These are phyloP conservation scores for Temnopleurus reevesii DNA, from an alignment of 53 echinoderm and acorn worm species.

Conservation along the genomic window DNA sequence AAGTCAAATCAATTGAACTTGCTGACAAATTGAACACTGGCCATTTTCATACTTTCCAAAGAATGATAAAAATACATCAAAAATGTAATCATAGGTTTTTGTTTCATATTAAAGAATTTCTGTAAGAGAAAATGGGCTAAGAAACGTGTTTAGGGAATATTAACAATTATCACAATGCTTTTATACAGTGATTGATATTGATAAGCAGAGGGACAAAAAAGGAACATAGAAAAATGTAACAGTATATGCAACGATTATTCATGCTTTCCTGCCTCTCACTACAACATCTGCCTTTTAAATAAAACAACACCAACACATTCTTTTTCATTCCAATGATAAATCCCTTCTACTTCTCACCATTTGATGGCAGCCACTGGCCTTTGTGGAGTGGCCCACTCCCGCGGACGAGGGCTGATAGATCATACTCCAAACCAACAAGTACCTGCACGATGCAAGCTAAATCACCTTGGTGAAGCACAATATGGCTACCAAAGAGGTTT, in stretches of 20 bases:
- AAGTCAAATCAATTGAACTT: too few species aligned
- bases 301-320: neutral
- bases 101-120: too few species aligned
- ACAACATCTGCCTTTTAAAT: neutral
- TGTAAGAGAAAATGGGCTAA: too few species aligned
- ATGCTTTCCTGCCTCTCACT: neutral
- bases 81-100: too few species aligned
- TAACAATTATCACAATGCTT: too few species aligned
- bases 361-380: neutral
- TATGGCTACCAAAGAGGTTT: slow-evolving; percentile 38
- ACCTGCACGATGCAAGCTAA: slow-evolving; percentile 40
- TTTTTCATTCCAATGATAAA: neutral
- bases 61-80: too few species aligned
- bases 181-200: too few species aligned
- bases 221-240: neutral
- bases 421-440: slow-evolving; percentile 30
- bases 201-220: neutral
- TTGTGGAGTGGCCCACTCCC: neutral
- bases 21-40: too few species aligned
- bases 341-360: neutral
- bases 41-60: too few species aligned
- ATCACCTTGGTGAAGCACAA: slow-evolving; percentile 43
- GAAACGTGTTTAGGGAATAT: too few species aligned
- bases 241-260: neutral
- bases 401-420: slow-evolving; percentile 19